Conservation (phyloP, 2,888 invertebrate species). For the Ochropleura leucogaster region DNA sequence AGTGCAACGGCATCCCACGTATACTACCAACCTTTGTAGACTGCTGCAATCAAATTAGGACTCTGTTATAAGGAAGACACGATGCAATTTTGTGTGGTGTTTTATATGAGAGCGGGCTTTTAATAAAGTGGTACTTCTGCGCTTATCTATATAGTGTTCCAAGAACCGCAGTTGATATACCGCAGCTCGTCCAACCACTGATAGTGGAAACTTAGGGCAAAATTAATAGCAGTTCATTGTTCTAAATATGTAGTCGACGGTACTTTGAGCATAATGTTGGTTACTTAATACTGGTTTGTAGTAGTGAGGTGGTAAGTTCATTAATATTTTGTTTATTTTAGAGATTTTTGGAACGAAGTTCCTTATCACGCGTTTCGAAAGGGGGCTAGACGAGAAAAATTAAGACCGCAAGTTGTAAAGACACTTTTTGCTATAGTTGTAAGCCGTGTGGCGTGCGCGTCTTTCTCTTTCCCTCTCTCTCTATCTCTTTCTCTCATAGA, state of each 20-base stretch:
- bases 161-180: slow-evolving; percentile 59
- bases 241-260: slow-evolving; percentile 48
- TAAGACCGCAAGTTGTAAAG: too few species aligned
- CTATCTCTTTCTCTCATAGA: too few species aligned
- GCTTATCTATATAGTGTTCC: slow-evolving; percentile 37
- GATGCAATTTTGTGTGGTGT: not conserved
- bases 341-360: too few species aligned
- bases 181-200: slow-evolving; percentile 53
- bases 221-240: slow-evolving; percentile 61
- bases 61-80: not conserved
- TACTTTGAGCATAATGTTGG: slow-evolving; percentile 21
- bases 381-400: too few species aligned
- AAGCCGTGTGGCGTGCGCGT: too few species aligned
- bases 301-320: slow-evolving; percentile 9
- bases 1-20: slow-evolving; percentile 7
- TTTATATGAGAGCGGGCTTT: slow-evolving; percentile 23
- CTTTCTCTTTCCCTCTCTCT: too few species aligned
- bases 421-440: too few species aligned
- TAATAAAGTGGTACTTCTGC: slow-evolving; percentile 50
- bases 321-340: not conserved
- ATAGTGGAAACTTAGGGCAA: slow-evolving; percentile 47
- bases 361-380: too few species aligned
- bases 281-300: slow-evolving; percentile 25
- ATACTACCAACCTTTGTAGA: not conserved
- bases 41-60: not conserved